Evolutionary conservation across 64 coral and sea anemone species (phyloP).

Genomic region (Actinia equina): DNA sequence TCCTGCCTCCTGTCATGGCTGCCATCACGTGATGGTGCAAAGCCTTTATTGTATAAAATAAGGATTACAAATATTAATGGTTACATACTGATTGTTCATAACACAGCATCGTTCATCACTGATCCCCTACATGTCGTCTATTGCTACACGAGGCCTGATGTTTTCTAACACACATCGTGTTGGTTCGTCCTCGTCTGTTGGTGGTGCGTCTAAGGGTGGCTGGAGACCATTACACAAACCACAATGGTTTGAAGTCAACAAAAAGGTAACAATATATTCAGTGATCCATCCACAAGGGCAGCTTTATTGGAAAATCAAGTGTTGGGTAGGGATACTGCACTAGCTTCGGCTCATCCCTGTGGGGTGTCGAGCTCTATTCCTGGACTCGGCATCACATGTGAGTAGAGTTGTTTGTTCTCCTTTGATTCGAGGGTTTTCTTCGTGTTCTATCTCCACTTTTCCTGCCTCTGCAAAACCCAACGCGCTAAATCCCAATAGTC

Average conservation of each 20-base stretch:
- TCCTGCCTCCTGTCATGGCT: no score
- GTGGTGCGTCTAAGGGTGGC: slow-evolving; percentile 38
- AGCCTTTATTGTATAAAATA: no score
- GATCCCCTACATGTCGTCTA: slow-evolving; percentile 71
- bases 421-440: no score
- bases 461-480: neutral
- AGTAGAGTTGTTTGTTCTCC: no score
- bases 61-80: no score
- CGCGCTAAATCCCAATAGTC: neutral
- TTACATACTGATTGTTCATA: neutral
- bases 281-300: no score
- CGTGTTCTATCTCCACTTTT: neutral
- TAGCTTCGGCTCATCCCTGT: neutral
- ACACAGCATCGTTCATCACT: slow-evolving; percentile 74
- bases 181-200: neutral
- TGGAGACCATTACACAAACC: slow-evolving; percentile 97
- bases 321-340: no score
- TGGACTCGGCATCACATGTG: no score
- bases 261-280: slow-evolving; percentile 35
- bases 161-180: slow-evolving; percentile 48
- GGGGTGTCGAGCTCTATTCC: no score
- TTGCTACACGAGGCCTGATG: slow-evolving; percentile 79
- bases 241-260: slow-evolving; percentile 89
- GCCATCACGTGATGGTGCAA: no score
- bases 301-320: no score